Conservation (phyloP, 2,888 invertebrate genomes). For the Cryptus viduatorius region DNA sequence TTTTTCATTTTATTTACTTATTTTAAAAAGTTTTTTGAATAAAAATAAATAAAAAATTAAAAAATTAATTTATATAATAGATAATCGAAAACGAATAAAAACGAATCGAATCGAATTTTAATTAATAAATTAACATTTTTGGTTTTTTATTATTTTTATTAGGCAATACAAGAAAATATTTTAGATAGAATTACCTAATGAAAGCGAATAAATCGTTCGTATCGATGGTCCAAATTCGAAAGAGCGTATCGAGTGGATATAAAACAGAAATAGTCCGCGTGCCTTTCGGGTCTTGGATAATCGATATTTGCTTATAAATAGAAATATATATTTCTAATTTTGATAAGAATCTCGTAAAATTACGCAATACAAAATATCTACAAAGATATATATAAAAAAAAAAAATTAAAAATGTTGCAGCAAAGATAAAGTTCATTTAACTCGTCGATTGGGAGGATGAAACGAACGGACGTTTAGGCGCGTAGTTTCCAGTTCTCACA, state of each 20-base stretch:
- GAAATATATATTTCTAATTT: slow-evolving; percentile 27
- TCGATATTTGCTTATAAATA: slow-evolving; percentile 12
- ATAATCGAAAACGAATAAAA: no score
- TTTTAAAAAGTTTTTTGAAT: no score
- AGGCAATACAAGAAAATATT: background rate
- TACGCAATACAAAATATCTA: background rate
- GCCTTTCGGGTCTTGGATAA: background rate
- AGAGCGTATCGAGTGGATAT: background rate
- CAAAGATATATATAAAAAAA: background rate
- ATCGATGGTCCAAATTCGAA: background rate
- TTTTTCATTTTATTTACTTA: no score
- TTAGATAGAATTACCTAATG: slow-evolving; percentile 5
- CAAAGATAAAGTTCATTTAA: slow-evolving; percentile 24
- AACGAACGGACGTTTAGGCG: background rate
- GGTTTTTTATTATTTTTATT: background rate
- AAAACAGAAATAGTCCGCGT: background rate
- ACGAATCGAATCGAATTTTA: no score
- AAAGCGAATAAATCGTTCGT: slow-evolving; percentile 22
- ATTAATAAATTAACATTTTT: no score
- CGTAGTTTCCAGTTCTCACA: slow-evolving; percentile 7
- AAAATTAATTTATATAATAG: no score
- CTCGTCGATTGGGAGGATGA: background rate
- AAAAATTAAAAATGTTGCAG: background rate
- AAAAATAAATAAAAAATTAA: no score
- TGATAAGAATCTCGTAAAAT: slow-evolving; percentile 16